Evolutionary conservation across 1,140 invertebrate genomes (phyloP).

Genomic region (Tetraneura akinire): DNA sequence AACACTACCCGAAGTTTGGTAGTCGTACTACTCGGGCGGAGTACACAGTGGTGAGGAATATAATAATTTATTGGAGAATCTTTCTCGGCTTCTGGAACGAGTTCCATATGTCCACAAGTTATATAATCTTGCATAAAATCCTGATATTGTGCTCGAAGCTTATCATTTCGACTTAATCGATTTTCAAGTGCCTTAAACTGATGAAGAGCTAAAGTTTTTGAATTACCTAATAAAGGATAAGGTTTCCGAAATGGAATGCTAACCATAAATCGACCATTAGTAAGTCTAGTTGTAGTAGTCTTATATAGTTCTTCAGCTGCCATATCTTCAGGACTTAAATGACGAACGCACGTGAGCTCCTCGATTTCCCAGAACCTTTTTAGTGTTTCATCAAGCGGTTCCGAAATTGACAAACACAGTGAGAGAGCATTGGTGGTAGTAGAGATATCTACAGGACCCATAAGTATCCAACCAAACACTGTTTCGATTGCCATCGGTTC

Average conservation of each 20-base stretch:
- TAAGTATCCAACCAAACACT: slow-evolving; percentile 59
- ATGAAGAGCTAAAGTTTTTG: neutral
- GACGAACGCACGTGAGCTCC: neutral
- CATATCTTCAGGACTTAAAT: too few relatives aligned
- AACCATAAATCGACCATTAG: neutral
- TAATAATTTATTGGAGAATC: neutral
- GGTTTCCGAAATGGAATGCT: neutral
- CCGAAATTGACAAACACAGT: neutral
- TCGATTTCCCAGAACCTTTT: neutral
- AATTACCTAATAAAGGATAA: neutral
- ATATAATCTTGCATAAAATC: slow-evolving; percentile 5
- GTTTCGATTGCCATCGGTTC: slow-evolving; percentile 78
- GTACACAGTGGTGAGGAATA: slow-evolving; percentile 53
- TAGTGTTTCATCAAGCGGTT: neutral
- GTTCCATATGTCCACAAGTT: neutral
- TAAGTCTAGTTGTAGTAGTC: too few relatives aligned
- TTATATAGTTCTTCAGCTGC: too few relatives aligned
- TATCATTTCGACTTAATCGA: neutral
- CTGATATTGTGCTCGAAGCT: neutral
- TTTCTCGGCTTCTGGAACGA: neutral
- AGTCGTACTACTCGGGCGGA: too few relatives aligned
- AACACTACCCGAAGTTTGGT: too few relatives aligned
- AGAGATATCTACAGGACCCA: neutral
- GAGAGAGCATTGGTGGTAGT: neutral
- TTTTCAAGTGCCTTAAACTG: neutral